These are phyloP conservation scores for Uromys caudimaculatus DNA, from an alignment of 2,797 vertebrate species.

Conservation along the genomic window DNA sequence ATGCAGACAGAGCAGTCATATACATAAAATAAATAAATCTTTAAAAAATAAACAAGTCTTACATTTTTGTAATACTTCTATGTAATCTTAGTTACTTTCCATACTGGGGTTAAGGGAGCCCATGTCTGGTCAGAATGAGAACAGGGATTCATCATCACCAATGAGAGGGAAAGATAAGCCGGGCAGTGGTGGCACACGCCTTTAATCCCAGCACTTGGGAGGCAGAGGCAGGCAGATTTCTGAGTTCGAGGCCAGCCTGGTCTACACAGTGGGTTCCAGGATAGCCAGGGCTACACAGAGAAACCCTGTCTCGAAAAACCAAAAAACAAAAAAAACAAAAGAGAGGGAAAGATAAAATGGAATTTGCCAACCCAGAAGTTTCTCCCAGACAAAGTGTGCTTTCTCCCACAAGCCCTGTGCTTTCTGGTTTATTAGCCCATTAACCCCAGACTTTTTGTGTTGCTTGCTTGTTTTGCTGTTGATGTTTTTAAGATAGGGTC, in stretches of 20 bases:
- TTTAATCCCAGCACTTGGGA: too few relatives aligned
- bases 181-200: too few relatives aligned
- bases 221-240: too few relatives aligned
- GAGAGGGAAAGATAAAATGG: neutral
- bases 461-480: neutral
- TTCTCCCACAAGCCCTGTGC: neutral
- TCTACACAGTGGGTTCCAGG: too few relatives aligned
- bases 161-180: neutral
- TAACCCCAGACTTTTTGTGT: neutral
- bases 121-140: neutral
- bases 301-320: too few relatives aligned
- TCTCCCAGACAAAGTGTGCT: neutral
- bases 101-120: neutral
- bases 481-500: neutral
- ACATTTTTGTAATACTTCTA: neutral
- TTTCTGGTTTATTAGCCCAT: neutral
- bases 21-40: neutral
- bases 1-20: neutral
- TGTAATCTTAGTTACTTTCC: constrained; percentile 28
- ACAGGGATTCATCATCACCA: neutral
- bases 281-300: too few relatives aligned
- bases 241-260: too few relatives aligned
- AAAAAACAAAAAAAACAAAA: too few relatives aligned
- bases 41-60: neutral
- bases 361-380: neutral